These are phyloP conservation scores for Lampris megalopsis DNA, from an alignment of 2,113 vertebrate species.

Conservation along the genomic window DNA sequence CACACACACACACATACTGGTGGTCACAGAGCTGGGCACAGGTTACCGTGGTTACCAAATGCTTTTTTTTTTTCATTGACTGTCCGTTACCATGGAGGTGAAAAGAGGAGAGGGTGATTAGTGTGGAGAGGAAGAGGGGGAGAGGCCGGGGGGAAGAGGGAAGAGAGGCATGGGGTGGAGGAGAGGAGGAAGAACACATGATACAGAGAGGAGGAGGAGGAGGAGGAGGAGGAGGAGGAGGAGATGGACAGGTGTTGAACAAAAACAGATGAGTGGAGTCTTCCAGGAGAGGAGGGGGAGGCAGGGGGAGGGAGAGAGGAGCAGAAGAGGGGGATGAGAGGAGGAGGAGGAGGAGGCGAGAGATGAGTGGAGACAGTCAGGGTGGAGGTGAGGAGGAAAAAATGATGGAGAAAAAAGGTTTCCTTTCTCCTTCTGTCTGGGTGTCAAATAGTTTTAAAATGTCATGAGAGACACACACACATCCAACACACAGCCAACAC, in stretches of 20 bases:
- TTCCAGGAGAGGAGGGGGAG: too few species aligned
- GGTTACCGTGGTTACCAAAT: slow-evolving; percentile 67
- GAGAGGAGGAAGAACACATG: not conserved
- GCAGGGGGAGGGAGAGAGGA: not conserved
- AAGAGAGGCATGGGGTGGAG: not conserved
- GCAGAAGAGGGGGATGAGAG: not conserved
- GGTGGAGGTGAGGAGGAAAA: not conserved
- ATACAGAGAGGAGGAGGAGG: not conserved
- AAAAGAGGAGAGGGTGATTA: slow-evolving; percentile 55
- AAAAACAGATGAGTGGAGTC: too few species aligned
- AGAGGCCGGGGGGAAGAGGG: not conserved
- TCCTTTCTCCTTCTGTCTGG: too few species aligned
- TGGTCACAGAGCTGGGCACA: slow-evolving; percentile 23
- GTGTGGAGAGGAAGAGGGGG: not conserved
- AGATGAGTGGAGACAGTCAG: not conserved
- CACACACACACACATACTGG: slow-evolving; percentile 1
- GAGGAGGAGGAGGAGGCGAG: not conserved
- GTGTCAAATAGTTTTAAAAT: too few species aligned
- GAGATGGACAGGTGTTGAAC: too few species aligned
- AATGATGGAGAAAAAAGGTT: not conserved
- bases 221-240: too few species aligned
- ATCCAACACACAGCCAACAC: too few species aligned
- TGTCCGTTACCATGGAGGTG: slow-evolving; percentile 71
- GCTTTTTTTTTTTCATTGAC: slow-evolving; percentile 66
- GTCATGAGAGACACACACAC: too few species aligned